phyloP scores from a whole-genome alignment of 2,797 vertebrate species.

The Cyprinella venusta region DNA sequence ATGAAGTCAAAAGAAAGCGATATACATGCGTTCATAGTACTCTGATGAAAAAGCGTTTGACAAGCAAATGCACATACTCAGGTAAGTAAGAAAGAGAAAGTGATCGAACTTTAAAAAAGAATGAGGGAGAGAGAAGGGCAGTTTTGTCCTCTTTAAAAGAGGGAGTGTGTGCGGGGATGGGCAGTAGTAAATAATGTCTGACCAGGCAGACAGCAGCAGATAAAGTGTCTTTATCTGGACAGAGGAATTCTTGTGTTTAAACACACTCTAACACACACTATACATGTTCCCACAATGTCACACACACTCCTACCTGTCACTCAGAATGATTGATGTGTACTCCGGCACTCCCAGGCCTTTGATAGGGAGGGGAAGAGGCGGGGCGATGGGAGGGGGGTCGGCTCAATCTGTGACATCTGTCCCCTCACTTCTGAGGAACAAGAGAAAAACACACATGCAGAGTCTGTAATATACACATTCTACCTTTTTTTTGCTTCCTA shows the following conservation, averaged over 20 bases:
- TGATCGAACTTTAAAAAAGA: constrained; percentile 28
- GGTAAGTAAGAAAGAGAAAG: constrained; percentile 13
- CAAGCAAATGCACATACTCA: not conserved
- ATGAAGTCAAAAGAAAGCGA: constrained; percentile 4
- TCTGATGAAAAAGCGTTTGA: not conserved
- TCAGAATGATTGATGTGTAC: constrained; percentile 58
- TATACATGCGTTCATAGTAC: not conserved
- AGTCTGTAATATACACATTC: not conserved
- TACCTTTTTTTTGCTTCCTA: not conserved
- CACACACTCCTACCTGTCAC: constrained; percentile 59
- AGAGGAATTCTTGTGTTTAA: constrained; percentile 57
- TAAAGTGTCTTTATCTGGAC: constrained; percentile 59
- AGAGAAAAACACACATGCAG: constrained; percentile 44
- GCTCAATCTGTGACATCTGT: constrained; percentile 53
- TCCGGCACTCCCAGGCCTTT: constrained; percentile 53
- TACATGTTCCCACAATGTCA: constrained; percentile 58
- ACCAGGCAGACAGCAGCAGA: constrained; percentile 54
- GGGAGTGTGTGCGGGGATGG: constrained; percentile 51
- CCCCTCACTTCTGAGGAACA: constrained; percentile 42
- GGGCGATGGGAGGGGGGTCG: constrained; percentile 30
- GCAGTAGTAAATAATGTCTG: constrained; percentile 53
- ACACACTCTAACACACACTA: constrained; percentile 54
- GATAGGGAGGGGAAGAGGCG: constrained; percentile 45
- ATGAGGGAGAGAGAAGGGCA: constrained; percentile 11
- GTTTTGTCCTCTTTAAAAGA: constrained; percentile 34